phyloP scores from a whole-genome alignment of 2,797 vertebrate genomes.

The Emys orbicularis region DNA sequence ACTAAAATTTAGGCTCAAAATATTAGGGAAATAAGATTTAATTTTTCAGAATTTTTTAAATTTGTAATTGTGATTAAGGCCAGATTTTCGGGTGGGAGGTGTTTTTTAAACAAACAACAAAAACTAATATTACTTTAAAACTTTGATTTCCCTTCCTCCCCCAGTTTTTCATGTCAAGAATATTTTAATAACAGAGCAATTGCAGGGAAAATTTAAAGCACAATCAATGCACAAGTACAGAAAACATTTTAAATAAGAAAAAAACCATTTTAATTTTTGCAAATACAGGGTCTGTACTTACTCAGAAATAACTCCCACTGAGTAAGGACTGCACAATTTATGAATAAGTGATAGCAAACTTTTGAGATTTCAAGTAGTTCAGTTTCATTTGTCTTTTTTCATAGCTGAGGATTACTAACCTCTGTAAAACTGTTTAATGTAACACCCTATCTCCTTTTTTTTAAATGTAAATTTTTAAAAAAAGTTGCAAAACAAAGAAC shows the following conservation, averaged over 20 bases:
- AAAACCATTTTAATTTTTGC: constrained; percentile 27
- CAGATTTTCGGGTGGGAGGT: neutral
- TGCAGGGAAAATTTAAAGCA: constrained; percentile 19
- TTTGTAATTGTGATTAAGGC: constrained; percentile 59
- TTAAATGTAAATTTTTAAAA: neutral
- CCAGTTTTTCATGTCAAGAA: neutral
- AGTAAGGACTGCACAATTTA: constrained; percentile 33
- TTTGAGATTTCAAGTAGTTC: constrained; percentile 45
- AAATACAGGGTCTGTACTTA: constrained; percentile 57
- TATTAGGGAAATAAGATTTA: constrained; percentile 66
- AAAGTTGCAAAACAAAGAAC: constrained; percentile 45
- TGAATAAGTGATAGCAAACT: constrained; percentile 58
- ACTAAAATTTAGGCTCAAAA: constrained; percentile 79
- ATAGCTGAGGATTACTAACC: constrained; percentile 37
- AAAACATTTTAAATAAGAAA: constrained; percentile 20
- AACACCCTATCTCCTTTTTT: constrained; percentile 64
- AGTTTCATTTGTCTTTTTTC: constrained; percentile 67
- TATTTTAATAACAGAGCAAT: neutral
- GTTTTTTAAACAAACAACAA: neutral
- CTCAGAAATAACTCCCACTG: constrained; percentile 44
- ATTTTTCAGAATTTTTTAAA: constrained; percentile 41
- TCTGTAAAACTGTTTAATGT: constrained; percentile 63
- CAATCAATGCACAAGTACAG: neutral
- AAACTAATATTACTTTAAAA: neutral
- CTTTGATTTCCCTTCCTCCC: neutral